A percentile compares a stretch with the other conserved stretches of the same genome.
Evolutionary conservation across 2,797 vertebrate genomes (phyloP).

Genomic region (Chromobotia macracanthus): DNA sequence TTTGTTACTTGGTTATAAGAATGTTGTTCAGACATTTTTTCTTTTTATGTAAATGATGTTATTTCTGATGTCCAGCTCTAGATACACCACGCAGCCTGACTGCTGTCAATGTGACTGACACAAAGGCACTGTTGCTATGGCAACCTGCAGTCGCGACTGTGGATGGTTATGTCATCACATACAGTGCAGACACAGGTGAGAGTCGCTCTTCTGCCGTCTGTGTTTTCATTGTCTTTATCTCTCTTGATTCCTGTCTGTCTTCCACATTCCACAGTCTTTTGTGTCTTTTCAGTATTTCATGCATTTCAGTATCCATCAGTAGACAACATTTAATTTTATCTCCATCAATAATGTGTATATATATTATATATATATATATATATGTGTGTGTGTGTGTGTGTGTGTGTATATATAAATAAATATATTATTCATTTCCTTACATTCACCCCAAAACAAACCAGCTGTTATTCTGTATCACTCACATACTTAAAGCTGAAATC

Average conservation of each 20-base stretch:
- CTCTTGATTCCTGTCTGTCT: background rate
- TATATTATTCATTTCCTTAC: too few relatives aligned
- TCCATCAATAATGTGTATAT: too few relatives aligned
- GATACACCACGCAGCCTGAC: constrained; percentile 85
- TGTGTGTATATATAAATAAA: too few relatives aligned
- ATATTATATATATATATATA: too few relatives aligned
- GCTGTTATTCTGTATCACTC: too few relatives aligned
- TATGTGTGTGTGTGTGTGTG: too few relatives aligned
- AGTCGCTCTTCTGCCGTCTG: background rate
- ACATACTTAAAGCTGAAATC: too few relatives aligned
- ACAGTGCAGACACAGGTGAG: constrained; percentile 81
- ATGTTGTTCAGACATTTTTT: too few relatives aligned
- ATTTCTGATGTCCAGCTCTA: constrained; percentile 75
- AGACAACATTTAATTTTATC: too few relatives aligned
- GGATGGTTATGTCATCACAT: constrained; percentile 89
- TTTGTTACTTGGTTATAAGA: too few relatives aligned
- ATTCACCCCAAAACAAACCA: too few relatives aligned
- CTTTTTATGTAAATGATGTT: background rate
- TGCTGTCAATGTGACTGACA: constrained; percentile 86
- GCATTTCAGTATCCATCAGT: background rate
- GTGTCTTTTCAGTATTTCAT: too few relatives aligned
- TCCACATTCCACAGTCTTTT: background rate
- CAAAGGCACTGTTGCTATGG: constrained; percentile 87
- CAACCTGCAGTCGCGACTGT: constrained; percentile 87
- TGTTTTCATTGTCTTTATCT: background rate